Evolutionary conservation across 2,888 invertebrate genomes (phyloP).

Genomic region (Patella pellucida): DNA sequence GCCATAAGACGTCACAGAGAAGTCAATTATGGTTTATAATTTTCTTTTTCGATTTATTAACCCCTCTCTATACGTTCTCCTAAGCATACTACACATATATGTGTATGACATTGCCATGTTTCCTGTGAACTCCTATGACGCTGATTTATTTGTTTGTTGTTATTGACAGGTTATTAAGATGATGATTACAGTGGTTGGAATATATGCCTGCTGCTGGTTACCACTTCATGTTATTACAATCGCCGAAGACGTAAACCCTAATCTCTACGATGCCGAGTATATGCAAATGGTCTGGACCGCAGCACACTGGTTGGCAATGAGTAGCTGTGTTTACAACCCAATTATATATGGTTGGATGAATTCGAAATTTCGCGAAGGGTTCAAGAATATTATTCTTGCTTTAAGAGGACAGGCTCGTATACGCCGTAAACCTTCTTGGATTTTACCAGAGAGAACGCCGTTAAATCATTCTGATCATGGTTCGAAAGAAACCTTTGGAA

Average conservation of each 20-base stretch:
- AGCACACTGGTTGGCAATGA: slow-evolving; percentile 88
- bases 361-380: slow-evolving; percentile 76
- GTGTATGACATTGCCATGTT: neutral
- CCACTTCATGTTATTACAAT: slow-evolving; percentile 94
- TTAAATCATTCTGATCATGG: neutral
- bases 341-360: slow-evolving; percentile 98
- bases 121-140: neutral
- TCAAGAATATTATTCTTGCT: slow-evolving; percentile 21
- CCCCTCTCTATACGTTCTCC: too few species aligned
- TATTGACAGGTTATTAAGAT: slow-evolving; percentile 74
- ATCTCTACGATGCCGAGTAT: slow-evolving; percentile 39
- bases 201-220: slow-evolving; percentile 94
- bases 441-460: neutral
- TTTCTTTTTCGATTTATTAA: too few species aligned
- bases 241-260: slow-evolving; percentile 70
- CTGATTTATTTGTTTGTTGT: slow-evolving; percentile 12
- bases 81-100: too few species aligned
- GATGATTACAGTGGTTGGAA: slow-evolving; percentile 93
- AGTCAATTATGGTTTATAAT: too few species aligned
- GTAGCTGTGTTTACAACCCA: slow-evolving; percentile 96
- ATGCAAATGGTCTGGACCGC: slow-evolving; percentile 53
- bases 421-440: neutral
- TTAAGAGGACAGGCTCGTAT: neutral
- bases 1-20: too few species aligned
- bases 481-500: too few species aligned